A percentile compares a stretch with the other conserved stretches of the same genome.
phyloP scores from a whole-genome alignment of 2,113 vertebrate genomes.

The Hoplias malabaricus region DNA sequence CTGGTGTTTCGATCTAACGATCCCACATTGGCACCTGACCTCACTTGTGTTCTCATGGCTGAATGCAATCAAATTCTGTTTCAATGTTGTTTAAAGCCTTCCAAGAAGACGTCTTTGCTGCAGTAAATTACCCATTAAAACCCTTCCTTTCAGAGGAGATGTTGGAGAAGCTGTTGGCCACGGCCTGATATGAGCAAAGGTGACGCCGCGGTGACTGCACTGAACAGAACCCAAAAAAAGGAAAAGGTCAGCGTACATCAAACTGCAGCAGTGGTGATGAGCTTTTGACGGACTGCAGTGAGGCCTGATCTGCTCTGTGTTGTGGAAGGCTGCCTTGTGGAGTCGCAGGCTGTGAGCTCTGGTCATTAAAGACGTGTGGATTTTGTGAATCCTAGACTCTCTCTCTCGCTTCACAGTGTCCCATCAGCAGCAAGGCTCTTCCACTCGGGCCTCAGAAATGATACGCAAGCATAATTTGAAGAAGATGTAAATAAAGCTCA shows the following conservation, averaged over 20 bases:
- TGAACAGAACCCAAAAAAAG: not conserved
- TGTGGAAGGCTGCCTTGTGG: not conserved
- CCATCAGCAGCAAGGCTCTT: not conserved
- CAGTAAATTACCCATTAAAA: too few species aligned
- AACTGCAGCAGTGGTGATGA: not conserved
- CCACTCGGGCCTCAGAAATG: conserved; percentile 2
- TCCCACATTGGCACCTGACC: too few species aligned
- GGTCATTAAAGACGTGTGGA: not conserved
- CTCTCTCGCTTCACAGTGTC: conserved; percentile 21
- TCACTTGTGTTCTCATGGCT: too few species aligned
- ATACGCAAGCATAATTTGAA: not conserved
- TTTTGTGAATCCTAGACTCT: not conserved
- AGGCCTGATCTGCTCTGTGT: not conserved
- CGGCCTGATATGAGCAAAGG: too few species aligned
- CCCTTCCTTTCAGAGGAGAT: too few species aligned
- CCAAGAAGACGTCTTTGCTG: too few species aligned
- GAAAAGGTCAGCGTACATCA: not conserved
- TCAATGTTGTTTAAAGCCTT: too few species aligned
- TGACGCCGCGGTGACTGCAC: too few species aligned
- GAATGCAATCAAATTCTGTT: too few species aligned
- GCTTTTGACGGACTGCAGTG: not conserved
- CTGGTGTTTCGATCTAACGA: too few species aligned
- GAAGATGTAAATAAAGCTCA: conserved; percentile 20
- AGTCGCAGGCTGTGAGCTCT: conserved; percentile 1
- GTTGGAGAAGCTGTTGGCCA: too few species aligned